phyloP scores from a whole-genome alignment of 2,113 vertebrate genomes.

The Scomber japonicus region DNA sequence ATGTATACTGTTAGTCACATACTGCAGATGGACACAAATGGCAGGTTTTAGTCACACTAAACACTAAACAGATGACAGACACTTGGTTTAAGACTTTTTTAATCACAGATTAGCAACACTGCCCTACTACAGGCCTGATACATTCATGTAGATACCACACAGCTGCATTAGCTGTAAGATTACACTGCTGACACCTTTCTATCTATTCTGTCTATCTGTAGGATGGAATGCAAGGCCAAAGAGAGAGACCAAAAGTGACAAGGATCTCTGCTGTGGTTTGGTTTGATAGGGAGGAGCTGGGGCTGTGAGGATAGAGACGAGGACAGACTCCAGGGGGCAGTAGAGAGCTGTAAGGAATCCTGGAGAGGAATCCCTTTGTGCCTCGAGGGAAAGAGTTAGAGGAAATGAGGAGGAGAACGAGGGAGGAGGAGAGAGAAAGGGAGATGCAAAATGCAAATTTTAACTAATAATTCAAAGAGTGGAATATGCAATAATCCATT shows the following conservation, averaged over 20 bases:
- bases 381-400: constrained; percentile 33
- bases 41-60: constrained; percentile 20
- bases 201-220: neutral
- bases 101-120: constrained; percentile 50
- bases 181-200: neutral
- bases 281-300: neutral
- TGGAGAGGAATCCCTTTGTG: constrained; percentile 36
- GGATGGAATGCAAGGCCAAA: neutral
- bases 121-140: neutral
- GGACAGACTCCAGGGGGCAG: constrained; percentile 72
- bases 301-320: neutral
- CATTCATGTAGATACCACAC: neutral
- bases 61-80: neutral
- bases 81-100: constrained; percentile 31
- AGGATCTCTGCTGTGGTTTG: constrained; percentile 11
- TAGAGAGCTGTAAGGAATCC: constrained; percentile 56
- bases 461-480: constrained; percentile 37
- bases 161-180: constrained; percentile 6
- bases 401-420: neutral
- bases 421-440: neutral
- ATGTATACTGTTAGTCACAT: neutral
- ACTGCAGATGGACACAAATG: neutral
- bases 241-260: constrained; percentile 10
- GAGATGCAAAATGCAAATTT: constrained; percentile 18
- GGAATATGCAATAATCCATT: constrained; percentile 7